Percentiles rank a stretch among this genome's conserved stretches.
Conservation (phyloP, 2,113 vertebrate genomes). For the Vicugna pacos region DNA sequence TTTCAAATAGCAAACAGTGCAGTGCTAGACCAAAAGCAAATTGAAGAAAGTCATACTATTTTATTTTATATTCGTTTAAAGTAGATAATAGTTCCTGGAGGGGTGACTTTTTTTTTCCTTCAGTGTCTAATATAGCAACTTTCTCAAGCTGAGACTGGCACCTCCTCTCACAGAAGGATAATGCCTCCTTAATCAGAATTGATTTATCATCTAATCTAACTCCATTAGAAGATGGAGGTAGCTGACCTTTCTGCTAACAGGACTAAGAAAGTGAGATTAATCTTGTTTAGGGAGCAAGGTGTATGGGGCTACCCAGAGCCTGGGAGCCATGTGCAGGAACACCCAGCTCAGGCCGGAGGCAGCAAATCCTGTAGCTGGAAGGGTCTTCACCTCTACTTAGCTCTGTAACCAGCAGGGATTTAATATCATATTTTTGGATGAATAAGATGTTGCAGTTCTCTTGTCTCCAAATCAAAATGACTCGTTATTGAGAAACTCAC, state of each 20-base stretch:
- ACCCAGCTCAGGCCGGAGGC: background rate
- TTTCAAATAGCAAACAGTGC: background rate
- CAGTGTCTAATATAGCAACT: background rate
- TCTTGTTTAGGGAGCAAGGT: background rate
- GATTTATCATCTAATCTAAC: background rate
- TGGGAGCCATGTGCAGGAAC: background rate
- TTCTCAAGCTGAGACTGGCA: background rate
- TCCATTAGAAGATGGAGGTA: constrained; percentile 8
- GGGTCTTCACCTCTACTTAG: background rate
- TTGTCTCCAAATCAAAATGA: background rate
- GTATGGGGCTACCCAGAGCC: background rate
- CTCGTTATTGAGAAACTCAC: background rate
- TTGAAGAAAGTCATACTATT: background rate
- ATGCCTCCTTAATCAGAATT: background rate
- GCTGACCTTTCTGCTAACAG: background rate
- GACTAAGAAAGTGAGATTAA: background rate
- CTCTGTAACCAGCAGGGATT: background rate
- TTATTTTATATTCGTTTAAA: background rate
- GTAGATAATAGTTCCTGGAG: background rate
- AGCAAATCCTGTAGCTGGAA: background rate
- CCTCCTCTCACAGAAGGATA: background rate
- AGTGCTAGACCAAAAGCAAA: background rate
- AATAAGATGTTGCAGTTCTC: background rate
- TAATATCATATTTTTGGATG: too few relatives aligned
- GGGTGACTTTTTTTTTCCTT: background rate